Conservation (phyloP, 1,140 invertebrate genomes). For the Latrodectus geometricus region DNA sequence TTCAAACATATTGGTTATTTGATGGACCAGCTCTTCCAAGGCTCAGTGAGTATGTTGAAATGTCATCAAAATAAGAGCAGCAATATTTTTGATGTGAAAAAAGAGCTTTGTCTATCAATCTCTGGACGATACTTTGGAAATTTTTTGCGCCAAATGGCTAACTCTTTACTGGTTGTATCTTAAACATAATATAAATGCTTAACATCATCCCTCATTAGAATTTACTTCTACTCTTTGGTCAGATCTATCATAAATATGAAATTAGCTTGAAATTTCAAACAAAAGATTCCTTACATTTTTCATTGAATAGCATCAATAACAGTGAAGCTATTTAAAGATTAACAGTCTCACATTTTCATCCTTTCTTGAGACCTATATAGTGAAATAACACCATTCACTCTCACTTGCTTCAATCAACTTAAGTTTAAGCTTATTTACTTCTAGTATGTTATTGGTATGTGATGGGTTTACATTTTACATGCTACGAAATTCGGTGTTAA, state of each 20-base stretch:
- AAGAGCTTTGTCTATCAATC: no score
- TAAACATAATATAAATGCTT: conserved; percentile 70
- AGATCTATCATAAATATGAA: conserved; percentile 71
- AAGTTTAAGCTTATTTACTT: background rate
- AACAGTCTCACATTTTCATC: conserved; percentile 69
- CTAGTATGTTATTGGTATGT: background rate
- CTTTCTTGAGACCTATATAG: conserved; percentile 70
- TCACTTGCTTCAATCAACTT: background rate
- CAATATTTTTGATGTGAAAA: no score
- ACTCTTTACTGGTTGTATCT: conserved; percentile 64
- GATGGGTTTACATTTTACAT: background rate
- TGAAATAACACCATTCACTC: conserved; percentile 71
- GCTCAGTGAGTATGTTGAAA: no score
- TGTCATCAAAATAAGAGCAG: no score
- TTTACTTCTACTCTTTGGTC: conserved; percentile 70
- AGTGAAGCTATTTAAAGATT: conserved; percentile 68
- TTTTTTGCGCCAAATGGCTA: no score
- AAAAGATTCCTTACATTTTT: conserved; percentile 69
- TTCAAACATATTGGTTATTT: no score
- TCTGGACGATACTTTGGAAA: no score
- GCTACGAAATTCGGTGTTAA: background rate
- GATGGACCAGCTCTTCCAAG: no score
- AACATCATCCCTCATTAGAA: conserved; percentile 66
- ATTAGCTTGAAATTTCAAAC: conserved; percentile 66
- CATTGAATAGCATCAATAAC: conserved; percentile 71